These are phyloP conservation scores for Pseudochirops cupreus DNA, from an alignment of 2,797 vertebrate species.

Conservation along the genomic window DNA sequence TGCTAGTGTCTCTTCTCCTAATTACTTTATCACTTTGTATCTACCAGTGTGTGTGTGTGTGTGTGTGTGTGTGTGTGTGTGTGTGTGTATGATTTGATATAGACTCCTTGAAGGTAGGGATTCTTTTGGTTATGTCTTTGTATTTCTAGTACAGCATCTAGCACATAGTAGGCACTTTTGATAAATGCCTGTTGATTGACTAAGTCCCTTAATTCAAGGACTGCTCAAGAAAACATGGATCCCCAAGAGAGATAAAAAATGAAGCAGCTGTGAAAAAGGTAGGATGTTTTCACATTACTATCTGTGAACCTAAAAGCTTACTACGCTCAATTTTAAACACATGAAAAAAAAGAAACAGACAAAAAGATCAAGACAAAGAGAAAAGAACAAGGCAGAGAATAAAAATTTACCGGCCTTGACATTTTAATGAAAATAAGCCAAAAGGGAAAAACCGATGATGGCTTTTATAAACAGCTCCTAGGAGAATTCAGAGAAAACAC, in stretches of 20 bases:
- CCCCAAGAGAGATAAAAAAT: not conserved
- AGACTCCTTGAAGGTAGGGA: not conserved
- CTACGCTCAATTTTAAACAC: not conserved
- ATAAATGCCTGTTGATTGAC: not conserved
- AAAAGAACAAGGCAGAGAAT: not conserved
- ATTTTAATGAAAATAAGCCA: constrained; percentile 6
- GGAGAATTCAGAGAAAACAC: not conserved
- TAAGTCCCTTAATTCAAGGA: not conserved
- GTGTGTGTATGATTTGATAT: not conserved
- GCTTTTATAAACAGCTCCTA: not conserved
- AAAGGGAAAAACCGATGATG: not conserved
- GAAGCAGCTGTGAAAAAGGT: not conserved
- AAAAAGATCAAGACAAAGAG: not conserved
- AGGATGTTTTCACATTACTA: not conserved
- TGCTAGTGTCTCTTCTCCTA: not conserved
- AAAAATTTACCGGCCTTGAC: not conserved
- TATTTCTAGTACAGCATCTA: not conserved
- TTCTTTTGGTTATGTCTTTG: not conserved
- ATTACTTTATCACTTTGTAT: not conserved
- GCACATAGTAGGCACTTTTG: not conserved
- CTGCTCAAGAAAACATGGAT: not conserved
- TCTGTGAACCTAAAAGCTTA: not conserved
- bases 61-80: not conserved
- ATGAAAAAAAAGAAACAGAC: not conserved
- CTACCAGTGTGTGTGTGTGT: not conserved